Conservation (phyloP, 2,888 invertebrate species). For the Mythimna ferrago region DNA sequence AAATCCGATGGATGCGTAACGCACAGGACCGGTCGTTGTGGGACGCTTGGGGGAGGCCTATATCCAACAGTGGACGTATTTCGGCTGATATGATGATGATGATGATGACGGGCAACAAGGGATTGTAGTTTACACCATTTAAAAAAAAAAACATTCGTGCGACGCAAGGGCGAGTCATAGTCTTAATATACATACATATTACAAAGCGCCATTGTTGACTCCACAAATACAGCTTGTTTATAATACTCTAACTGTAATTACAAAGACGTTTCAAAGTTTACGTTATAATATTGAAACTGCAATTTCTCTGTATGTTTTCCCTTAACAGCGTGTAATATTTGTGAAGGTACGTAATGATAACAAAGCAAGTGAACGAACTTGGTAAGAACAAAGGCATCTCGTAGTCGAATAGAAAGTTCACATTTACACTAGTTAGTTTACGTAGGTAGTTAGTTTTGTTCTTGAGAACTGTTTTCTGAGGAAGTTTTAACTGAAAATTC, state of each 20-base stretch:
- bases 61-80: no score
- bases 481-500: conserved; percentile 13
- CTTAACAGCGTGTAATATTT: conserved; percentile 38
- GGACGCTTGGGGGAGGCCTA: no score
- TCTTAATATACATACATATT: not conserved
- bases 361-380: conserved; percentile 26
- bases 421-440: not conserved
- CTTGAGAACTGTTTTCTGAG: conserved; percentile 4
- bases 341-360: conserved; percentile 2
- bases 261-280: conserved; percentile 44
- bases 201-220: conserved; percentile 16
- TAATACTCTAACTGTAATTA: conserved; percentile 25
- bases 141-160: no score
- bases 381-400: conserved; percentile 34
- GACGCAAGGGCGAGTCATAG: no score
- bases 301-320: conserved; percentile 17
- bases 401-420: conserved; percentile 14
- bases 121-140: no score
- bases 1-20: no score
- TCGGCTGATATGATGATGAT: no score
- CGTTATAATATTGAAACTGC: conserved; percentile 35
- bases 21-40: no score
- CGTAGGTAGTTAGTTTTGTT: not conserved
- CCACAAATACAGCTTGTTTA: conserved; percentile 27
- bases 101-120: no score